Conservation (phyloP, 2,797 vertebrate genomes). For the Bucorvus abyssinicus region DNA sequence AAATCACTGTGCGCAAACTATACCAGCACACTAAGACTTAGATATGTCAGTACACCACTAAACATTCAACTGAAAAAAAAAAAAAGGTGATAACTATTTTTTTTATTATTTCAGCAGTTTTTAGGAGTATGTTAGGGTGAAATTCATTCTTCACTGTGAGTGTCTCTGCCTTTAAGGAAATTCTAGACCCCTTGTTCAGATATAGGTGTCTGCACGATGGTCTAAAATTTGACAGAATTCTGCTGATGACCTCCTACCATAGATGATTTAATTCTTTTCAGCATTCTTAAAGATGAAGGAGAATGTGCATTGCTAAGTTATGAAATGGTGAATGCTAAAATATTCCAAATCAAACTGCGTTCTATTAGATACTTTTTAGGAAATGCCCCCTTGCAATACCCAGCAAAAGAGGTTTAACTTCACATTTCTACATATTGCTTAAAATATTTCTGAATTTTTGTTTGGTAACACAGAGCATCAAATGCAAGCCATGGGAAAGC, state of each 20-base stretch:
- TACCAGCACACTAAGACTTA: background rate
- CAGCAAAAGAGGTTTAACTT: background rate
- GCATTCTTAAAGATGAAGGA: background rate
- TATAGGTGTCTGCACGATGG: background rate
- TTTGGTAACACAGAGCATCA: background rate
- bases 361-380: background rate
- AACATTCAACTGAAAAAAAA: background rate
- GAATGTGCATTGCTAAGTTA: background rate
- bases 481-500: background rate
- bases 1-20: background rate
- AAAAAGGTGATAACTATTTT: background rate
- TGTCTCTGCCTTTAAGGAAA: background rate
- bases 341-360: background rate
- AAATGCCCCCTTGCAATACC: rapidly evolving
- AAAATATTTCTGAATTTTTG: background rate
- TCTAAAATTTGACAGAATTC: background rate
- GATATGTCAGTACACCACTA: background rate
- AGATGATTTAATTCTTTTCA: background rate
- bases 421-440: background rate
- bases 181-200: background rate
- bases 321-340: background rate
- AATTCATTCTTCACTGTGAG: background rate
- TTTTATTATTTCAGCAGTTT: background rate
- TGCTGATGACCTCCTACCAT: background rate
- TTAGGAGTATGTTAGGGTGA: background rate